Conservation (phyloP, 2,888 invertebrate species). For the Athetis lepigone region DNA sequence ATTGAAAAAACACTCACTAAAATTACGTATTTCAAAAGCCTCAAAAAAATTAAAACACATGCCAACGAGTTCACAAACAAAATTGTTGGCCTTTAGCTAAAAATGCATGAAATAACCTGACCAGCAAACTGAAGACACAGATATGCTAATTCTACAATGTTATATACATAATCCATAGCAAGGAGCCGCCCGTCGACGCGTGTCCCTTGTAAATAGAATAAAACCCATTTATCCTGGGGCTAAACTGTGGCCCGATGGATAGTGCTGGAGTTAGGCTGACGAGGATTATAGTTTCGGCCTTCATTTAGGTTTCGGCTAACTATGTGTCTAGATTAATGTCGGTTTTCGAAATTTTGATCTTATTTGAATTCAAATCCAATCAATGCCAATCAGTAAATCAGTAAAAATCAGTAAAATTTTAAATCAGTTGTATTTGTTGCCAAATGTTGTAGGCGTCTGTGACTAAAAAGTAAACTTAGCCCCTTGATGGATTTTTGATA, state of each 20-base stretch:
- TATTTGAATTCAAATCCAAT: no score
- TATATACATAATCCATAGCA: conserved; percentile 66
- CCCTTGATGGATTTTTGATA: no score
- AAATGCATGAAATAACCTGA: conserved; percentile 60
- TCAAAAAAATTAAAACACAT: conserved; percentile 16
- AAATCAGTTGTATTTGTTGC: no score
- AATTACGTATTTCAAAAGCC: no score
- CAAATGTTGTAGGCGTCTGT: no score
- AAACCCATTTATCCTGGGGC: conserved; percentile 63
- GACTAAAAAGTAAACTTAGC: no score
- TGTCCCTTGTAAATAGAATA: conserved; percentile 67
- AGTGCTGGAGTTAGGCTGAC: conserved; percentile 44
- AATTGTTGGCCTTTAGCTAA: conserved; percentile 45
- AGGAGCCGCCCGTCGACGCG: conserved; percentile 65
- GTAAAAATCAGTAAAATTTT: no score
- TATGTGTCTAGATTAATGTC: background rate
- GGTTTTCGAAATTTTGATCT: background rate
- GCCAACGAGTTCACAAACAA: conserved; percentile 26
- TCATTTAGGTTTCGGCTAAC: conserved; percentile 30
- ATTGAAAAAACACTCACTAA: background rate
- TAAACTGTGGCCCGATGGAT: conserved; percentile 50
- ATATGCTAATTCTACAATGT: conserved; percentile 64
- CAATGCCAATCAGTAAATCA: no score
- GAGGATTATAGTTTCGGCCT: conserved; percentile 30
- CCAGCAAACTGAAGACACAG: conserved; percentile 58